phyloP scores from a whole-genome alignment of 2,888 invertebrate species.

The Adela reaumurella region DNA sequence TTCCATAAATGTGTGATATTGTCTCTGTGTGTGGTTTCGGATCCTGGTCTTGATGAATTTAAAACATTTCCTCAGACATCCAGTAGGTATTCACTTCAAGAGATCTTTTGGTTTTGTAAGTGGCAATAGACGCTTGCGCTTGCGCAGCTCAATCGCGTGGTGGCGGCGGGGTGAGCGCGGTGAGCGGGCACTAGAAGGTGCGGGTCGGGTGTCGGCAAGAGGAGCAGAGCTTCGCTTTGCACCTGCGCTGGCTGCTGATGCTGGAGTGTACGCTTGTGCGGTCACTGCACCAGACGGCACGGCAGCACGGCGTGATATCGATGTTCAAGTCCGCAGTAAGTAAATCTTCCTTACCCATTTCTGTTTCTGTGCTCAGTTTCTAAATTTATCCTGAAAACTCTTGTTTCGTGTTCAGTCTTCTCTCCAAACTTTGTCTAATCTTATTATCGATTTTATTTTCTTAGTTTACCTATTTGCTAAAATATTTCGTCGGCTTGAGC shows the following conservation, averaged over 20 bases:
- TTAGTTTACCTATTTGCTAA: too few relatives aligned
- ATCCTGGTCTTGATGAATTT: too few relatives aligned
- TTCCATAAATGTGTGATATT: too few relatives aligned
- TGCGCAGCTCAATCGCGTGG: constrained; percentile 57
- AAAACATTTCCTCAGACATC: too few relatives aligned
- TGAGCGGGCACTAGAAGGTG: constrained; percentile 31
- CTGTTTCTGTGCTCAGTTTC: too few relatives aligned
- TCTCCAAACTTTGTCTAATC: too few relatives aligned
- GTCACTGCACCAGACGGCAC: constrained; percentile 70
- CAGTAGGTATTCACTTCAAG: constrained; percentile 27
- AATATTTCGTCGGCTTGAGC: too few relatives aligned
- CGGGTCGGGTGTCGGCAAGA: constrained; percentile 38
- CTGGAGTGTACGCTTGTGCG: constrained; percentile 73
- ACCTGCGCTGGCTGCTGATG: constrained; percentile 55
- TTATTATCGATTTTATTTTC: too few relatives aligned
- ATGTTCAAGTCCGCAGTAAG: constrained; percentile 70
- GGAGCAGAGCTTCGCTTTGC: constrained; percentile 28
- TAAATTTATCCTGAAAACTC: too few relatives aligned
- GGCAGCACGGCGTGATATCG: constrained; percentile 64
- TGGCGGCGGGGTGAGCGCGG: constrained; percentile 50
- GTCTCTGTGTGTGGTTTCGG: too few relatives aligned
- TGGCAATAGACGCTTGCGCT: constrained; percentile 6
- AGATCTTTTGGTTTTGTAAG: neutral
- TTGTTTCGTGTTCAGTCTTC: too few relatives aligned
- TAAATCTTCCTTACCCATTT: too few relatives aligned